Evolutionary conservation across 2,113 vertebrate genomes (phyloP).

Genomic region (Gobio gobio): DNA sequence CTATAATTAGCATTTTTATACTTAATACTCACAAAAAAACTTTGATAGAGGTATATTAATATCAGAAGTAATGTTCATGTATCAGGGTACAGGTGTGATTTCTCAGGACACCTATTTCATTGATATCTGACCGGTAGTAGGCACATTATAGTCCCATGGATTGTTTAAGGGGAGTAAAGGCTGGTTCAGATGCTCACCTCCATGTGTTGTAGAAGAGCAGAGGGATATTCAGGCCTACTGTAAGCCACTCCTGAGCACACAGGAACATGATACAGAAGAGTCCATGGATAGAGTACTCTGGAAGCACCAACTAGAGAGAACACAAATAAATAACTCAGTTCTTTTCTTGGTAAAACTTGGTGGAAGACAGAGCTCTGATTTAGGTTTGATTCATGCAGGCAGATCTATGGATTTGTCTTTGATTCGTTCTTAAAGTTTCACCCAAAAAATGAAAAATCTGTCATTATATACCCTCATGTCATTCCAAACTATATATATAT

Average conservation of each 20-base stretch:
- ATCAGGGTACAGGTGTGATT: neutral
- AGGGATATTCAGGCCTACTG: constrained; percentile 92
- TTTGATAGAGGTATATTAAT: neutral
- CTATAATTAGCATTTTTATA: neutral
- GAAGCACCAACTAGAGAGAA: constrained; percentile 86
- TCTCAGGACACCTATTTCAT: neutral
- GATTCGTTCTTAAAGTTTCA: neutral
- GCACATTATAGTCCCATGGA: neutral
- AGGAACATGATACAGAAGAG: constrained; percentile 99
- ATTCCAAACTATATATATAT: neutral
- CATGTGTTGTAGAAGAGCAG: constrained; percentile 97
- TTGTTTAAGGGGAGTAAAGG: neutral
- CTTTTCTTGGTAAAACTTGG: neutral
- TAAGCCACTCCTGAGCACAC: constrained; percentile 97
- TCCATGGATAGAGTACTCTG: constrained; percentile 95
- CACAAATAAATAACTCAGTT: constrained; percentile 26
- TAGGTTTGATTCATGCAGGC: neutral
- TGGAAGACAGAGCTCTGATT: neutral
- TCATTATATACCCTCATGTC: neutral
- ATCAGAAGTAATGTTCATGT: neutral
- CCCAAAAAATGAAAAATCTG: neutral
- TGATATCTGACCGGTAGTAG: neutral
- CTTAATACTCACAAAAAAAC: neutral
- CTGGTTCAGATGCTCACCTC: constrained; percentile 81
- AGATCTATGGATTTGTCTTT: neutral